Base-by-base conservation (phyloP, 2,888 invertebrate genomes). In the Amphipyra berbera region DNA sequence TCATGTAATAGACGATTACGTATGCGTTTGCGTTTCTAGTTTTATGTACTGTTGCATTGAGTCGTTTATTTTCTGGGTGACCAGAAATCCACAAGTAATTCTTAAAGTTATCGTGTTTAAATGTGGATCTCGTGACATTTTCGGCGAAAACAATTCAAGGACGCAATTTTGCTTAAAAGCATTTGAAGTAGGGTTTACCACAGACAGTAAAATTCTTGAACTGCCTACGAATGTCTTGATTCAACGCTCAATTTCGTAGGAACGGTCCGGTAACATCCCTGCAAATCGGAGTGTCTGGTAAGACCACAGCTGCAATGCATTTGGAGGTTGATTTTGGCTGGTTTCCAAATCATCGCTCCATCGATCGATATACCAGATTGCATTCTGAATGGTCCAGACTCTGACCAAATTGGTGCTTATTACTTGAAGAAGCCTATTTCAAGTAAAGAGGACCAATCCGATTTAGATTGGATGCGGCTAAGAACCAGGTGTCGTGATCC, bases 1-100 rank as follows among this genome's bases (percentile, higher is more conserved):
- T 55, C 56, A 48, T 21, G 37, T 65, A 60, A 59, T 57, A 53
- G 42, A 73, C 57, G n/a, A 38, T 78, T 72, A 57, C 41, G 53
- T 71, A 45, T 49, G 21, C 47, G 60, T 67, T 54, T 35, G 46
- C 45, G 73, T 72, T 59, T 62, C 60, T 68, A 56, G 52, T 73
- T 62, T 48, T 37, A 53, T 55, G 15, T 42, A 14, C 10, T 50
- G 12, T 13, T 40, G 30, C 30, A 56, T 57, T 45, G 30, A 13
- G 33, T 37, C 8, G 15, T 38, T 68, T 40, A 13, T 44, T 61
- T 44, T 54, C 42, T 50, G 14, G 21, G 49, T 38, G 42, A 70
- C 41, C 15, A 10, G 56, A 40, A 27, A 35, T 45, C 55, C 47
- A 10, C 14, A 41, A 15, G 35, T 30, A 37, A 52, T 41, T 12